Percentiles rank a stretch among this genome's conserved stretches.
These are phyloP conservation scores for Ectemnius continuus DNA, from an alignment of 2,888 invertebrate species.

Conservation along the genomic window DNA sequence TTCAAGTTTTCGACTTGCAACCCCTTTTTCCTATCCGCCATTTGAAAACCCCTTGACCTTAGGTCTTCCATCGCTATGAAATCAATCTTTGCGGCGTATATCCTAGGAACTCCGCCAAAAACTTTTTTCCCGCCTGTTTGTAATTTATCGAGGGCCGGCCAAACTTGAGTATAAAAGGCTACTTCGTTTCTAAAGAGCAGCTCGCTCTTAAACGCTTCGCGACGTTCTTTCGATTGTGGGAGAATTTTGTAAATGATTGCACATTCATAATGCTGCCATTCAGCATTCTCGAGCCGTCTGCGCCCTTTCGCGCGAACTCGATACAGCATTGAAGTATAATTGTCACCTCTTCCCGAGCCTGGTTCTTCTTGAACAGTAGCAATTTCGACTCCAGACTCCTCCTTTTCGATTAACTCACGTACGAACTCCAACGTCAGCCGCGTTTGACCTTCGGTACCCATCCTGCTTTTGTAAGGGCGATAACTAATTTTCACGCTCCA, in stretches of 20 bases:
- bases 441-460: slow-evolving; percentile 39
- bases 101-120: slow-evolving; percentile 72
- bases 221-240: slow-evolving; percentile 82
- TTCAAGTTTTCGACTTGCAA: slow-evolving; percentile 74
- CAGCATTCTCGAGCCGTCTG: slow-evolving; percentile 72
- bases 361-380: slow-evolving; percentile 80
- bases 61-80: slow-evolving; percentile 79
- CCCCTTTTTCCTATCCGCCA: slow-evolving; percentile 77
- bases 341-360: slow-evolving; percentile 87
- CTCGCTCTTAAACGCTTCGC: slow-evolving; percentile 87
- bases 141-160: slow-evolving; percentile 83
- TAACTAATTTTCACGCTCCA: too few relatives aligned
- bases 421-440: slow-evolving; percentile 67
- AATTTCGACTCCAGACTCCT: slow-evolving; percentile 71
- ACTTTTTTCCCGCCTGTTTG: slow-evolving; percentile 75
- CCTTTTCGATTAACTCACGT: slow-evolving; percentile 69
- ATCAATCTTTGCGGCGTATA: slow-evolving; percentile 75
- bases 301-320: slow-evolving; percentile 82
- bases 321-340: slow-evolving; percentile 87
- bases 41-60: slow-evolving; percentile 73
- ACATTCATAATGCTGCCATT: slow-evolving; percentile 81
- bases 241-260: slow-evolving; percentile 86
- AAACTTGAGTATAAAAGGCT: slow-evolving; percentile 85
- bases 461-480: slow-evolving; percentile 5
- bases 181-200: slow-evolving; percentile 85